Evolutionary conservation across 2,113 vertebrate species (phyloP).

Genomic region (Canis aureus): DNA sequence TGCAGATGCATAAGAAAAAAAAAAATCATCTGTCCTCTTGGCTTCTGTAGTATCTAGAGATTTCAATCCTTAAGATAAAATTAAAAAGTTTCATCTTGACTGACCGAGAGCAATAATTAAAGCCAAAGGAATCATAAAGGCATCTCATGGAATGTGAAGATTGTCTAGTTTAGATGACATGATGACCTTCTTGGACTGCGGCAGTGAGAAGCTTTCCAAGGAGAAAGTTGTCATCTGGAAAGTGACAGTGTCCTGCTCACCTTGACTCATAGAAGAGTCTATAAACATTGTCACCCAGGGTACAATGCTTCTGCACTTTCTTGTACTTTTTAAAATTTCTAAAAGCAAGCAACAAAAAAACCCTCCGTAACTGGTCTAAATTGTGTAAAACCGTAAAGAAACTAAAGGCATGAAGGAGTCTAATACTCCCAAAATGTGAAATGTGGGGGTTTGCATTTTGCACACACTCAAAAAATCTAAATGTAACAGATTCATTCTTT

Average conservation of each 20-base stretch:
- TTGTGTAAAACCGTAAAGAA: not conserved
- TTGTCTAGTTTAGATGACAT: too few species aligned
- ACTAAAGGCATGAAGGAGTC: not conserved
- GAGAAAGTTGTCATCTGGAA: not conserved
- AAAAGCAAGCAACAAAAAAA: not conserved
- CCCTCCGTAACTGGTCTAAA: too few species aligned
- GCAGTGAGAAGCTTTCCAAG: not conserved
- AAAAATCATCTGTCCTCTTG: not conserved
- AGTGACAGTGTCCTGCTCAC: not conserved
- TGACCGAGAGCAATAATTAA: not conserved
- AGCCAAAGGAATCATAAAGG: not conserved
- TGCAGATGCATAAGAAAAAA: rapidly evolving
- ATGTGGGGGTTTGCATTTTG: not conserved
- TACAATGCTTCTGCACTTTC: not conserved
- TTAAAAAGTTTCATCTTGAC: not conserved
- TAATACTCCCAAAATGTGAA: not conserved
- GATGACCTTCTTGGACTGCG: not conserved
- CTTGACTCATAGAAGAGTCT: not conserved
- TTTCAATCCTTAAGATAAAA: not conserved
- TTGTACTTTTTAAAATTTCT: not conserved
- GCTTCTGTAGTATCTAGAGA: not conserved
- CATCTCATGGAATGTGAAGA: not conserved
- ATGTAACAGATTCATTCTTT: not conserved
- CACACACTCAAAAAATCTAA: not conserved
- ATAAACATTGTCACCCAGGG: not conserved